These are phyloP conservation scores for Dendrolimus pini DNA, from an alignment of 2,888 invertebrate species.

Conservation along the genomic window DNA sequence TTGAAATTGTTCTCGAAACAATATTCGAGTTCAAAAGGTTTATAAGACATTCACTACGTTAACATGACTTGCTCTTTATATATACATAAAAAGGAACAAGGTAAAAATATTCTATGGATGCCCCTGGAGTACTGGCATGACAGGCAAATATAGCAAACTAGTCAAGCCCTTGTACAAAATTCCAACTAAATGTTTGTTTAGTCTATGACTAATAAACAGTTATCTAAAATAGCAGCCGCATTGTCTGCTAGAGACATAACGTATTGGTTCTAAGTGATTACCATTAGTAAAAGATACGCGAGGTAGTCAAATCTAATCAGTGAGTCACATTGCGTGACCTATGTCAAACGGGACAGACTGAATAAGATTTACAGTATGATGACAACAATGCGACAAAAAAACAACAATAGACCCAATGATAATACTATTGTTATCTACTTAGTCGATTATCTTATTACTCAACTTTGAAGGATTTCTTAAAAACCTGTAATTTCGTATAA, in stretches of 20 bases:
- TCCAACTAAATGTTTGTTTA: not conserved
- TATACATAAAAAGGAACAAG: too few relatives aligned
- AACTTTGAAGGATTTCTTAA: not conserved
- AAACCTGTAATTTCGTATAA: not conserved
- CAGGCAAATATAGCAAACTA: too few relatives aligned
- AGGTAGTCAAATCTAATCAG: slow-evolving; percentile 3
- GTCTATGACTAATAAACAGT: not conserved
- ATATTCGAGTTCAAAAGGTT: too few relatives aligned
- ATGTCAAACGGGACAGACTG: slow-evolving; percentile 12
- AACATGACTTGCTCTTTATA: too few relatives aligned
- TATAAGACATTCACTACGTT: too few relatives aligned
- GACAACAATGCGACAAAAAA: slow-evolving; percentile 1
- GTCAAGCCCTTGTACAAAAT: not conserved
- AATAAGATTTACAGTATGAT: slow-evolving; percentile 8
- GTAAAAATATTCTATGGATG: too few relatives aligned
- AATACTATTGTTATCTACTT: not conserved
- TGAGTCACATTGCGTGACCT: slow-evolving; percentile 25
- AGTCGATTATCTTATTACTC: not conserved
- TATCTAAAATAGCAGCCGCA: not conserved
- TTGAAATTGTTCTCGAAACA: too few relatives aligned
- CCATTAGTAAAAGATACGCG: not conserved
- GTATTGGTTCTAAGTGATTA: not conserved
- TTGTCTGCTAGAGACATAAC: not conserved
- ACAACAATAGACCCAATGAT: not conserved
- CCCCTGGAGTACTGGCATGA: too few relatives aligned